These are phyloP conservation scores for Thripadectes ignobilis DNA, from an alignment of 2,797 vertebrate species.

Conservation along the genomic window DNA sequence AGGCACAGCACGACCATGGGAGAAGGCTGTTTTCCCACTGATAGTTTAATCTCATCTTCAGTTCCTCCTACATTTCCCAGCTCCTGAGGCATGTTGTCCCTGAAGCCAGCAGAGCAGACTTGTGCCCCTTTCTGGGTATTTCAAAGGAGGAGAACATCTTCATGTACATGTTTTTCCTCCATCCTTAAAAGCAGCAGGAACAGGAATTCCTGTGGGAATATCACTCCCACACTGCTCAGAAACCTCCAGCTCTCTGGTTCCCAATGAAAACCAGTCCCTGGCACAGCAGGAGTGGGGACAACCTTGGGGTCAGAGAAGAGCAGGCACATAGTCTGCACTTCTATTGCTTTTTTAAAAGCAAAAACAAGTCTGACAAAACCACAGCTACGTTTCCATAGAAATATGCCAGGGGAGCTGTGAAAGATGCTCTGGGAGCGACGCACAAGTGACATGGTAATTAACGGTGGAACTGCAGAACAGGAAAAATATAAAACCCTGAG, in stretches of 20 bases:
- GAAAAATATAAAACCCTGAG: background rate
- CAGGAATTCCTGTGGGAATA: background rate
- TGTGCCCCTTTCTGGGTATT: background rate
- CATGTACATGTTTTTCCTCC: background rate
- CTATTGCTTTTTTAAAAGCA: background rate
- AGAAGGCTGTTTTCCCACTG: background rate
- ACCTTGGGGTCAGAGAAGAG: background rate
- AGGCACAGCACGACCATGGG: background rate
- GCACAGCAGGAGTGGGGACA: background rate
- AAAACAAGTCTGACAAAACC: background rate
- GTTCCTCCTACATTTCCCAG: background rate
- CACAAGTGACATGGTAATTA: slow-evolving; percentile 1
- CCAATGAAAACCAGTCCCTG: background rate
- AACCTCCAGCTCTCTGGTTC: background rate
- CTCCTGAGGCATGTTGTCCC: background rate
- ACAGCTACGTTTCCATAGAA: slow-evolving; percentile 2
- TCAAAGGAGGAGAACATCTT: background rate
- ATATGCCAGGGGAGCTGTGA: slow-evolving; percentile 18
- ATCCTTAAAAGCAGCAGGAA: background rate
- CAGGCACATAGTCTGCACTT: background rate
- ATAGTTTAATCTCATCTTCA: background rate
- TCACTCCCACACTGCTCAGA: background rate
- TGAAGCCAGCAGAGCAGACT: background rate
- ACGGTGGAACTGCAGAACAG: background rate
- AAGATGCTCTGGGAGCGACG: background rate